These are phyloP conservation scores for Zenarchopterus dispar DNA, from an alignment of 2,797 vertebrate species.

Conservation along the genomic window DNA sequence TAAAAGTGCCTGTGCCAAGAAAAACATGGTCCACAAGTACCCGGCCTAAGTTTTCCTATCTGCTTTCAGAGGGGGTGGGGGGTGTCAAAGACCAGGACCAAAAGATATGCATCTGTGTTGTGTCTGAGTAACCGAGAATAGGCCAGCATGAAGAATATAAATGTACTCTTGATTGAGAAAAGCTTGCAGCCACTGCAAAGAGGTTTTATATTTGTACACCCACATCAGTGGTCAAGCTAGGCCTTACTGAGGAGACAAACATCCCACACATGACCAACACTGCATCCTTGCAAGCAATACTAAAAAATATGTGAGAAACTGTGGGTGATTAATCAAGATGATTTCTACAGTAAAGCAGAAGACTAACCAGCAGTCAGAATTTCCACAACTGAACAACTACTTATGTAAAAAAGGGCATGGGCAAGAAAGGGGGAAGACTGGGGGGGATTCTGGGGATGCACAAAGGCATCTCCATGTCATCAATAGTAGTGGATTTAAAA, in stretches of 20 bases:
- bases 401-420: too few relatives aligned
- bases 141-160: slow-evolving; percentile 34
- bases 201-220: slow-evolving; percentile 25
- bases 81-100: slow-evolving; percentile 15
- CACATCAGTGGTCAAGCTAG: slow-evolving; percentile 28
- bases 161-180: slow-evolving; percentile 28
- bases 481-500: too few relatives aligned
- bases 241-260: slow-evolving; percentile 27
- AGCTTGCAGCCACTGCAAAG: slow-evolving; percentile 13
- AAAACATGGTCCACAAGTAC: slow-evolving; percentile 49
- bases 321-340: too few relatives aligned
- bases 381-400: too few relatives aligned
- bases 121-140: slow-evolving; percentile 29
- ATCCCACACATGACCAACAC: slow-evolving; percentile 25
- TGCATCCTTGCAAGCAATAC: neutral
- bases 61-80: slow-evolving; percentile 44
- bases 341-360: too few relatives aligned
- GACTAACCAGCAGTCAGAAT: too few relatives aligned
- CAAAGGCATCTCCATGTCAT: too few relatives aligned
- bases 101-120: slow-evolving; percentile 17
- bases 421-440: too few relatives aligned
- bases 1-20: slow-evolving; percentile 51
- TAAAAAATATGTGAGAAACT: too few relatives aligned
- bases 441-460: too few relatives aligned
- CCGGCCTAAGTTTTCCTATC: slow-evolving; percentile 36